Evolutionary conservation across 2,888 invertebrate species (phyloP).

Genomic region (Zhengitettix transpicula): DNA sequence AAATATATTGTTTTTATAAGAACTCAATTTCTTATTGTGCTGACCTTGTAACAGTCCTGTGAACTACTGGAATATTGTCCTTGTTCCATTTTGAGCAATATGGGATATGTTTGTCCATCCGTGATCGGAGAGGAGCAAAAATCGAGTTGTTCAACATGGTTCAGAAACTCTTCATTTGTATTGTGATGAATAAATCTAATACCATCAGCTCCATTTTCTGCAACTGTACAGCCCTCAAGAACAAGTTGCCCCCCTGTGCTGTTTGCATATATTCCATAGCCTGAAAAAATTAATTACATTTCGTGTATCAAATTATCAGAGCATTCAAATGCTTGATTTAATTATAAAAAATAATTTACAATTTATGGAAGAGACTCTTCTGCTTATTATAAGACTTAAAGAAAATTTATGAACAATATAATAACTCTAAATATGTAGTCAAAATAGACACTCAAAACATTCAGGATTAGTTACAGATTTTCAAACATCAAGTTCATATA

Average conservation of each 20-base stretch:
- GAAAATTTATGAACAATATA: no score
- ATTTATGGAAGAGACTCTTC: no score
- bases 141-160: constrained; percentile 34
- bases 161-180: constrained; percentile 25
- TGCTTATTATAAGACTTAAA: no score
- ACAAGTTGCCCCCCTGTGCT: constrained; percentile 68
- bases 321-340: no score
- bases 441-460: no score
- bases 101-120: constrained; percentile 72
- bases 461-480: no score
- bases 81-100: constrained; percentile 68
- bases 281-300: constrained; percentile 28
- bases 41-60: constrained; percentile 55
- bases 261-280: constrained; percentile 79
- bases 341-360: no score
- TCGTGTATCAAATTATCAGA: not conserved
- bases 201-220: constrained; percentile 81
- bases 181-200: constrained; percentile 73
- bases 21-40: not conserved
- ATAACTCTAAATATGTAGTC: no score
- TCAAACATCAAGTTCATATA: no score
- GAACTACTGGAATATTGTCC: constrained; percentile 49
- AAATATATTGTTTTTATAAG: not conserved
- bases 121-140: constrained; percentile 73
- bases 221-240: constrained; percentile 59